phyloP scores from a whole-genome alignment of 2,113 vertebrate genomes.

The Philantomba maxwellii region DNA sequence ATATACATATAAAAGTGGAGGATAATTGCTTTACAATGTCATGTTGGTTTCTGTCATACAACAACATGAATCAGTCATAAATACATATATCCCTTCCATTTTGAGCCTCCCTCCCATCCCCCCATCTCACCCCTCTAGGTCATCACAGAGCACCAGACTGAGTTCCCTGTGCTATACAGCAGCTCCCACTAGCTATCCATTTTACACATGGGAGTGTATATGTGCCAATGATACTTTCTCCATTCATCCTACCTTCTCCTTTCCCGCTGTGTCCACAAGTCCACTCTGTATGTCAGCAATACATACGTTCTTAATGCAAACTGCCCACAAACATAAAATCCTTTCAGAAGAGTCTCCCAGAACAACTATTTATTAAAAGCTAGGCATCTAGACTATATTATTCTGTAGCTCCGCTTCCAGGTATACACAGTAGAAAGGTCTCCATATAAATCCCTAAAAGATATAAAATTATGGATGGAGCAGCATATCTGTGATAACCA shows the following conservation, averaged over 20 bases:
- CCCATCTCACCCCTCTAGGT: background rate
- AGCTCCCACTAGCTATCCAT: background rate
- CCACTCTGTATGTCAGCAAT: background rate
- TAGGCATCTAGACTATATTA: background rate
- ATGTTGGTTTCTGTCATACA: background rate
- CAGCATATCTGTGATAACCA: background rate
- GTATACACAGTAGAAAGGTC: background rate
- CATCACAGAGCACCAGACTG: background rate
- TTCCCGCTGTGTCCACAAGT: background rate
- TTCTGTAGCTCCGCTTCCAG: background rate
- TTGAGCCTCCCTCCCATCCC: background rate
- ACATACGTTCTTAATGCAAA: background rate
- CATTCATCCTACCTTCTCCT: background rate
- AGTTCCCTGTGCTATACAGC: background rate
- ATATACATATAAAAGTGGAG: background rate
- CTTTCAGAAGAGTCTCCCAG: background rate
- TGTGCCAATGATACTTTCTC: background rate
- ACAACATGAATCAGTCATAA: background rate
- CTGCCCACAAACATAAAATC: background rate
- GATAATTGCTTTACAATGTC: background rate
- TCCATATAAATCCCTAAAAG: background rate
- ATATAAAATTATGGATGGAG: too few relatives aligned
- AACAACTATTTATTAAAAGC: background rate
- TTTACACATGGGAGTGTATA: background rate
- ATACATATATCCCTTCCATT: background rate